Evolutionary conservation across 1,140 invertebrate species (phyloP).

Genomic region (Bombyx mandarina): DNA sequence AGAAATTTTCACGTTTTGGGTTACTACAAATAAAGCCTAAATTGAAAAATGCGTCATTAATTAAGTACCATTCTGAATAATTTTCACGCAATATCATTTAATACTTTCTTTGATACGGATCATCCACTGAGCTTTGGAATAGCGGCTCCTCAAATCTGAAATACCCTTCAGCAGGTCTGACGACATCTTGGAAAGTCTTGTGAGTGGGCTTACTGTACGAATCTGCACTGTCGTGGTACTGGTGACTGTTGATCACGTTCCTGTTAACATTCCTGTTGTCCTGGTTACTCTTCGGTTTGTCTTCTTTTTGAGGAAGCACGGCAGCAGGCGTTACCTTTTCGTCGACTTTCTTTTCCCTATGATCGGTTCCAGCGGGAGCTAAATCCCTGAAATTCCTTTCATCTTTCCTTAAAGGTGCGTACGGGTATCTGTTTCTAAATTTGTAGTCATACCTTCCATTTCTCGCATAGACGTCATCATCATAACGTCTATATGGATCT

Average conservation of each 20-base stretch:
- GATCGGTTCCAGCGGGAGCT: constrained; percentile 41
- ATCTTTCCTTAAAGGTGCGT: constrained; percentile 48
- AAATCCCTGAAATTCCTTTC: constrained; percentile 64
- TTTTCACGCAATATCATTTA: constrained; percentile 23
- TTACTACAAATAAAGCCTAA: constrained; percentile 19
- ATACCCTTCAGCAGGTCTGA: constrained; percentile 49
- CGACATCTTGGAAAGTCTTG: constrained; percentile 48
- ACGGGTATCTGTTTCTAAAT: constrained; percentile 55
- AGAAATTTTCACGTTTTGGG: constrained; percentile 13
- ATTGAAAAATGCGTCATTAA: constrained; percentile 6
- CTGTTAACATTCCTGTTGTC: constrained; percentile 35
- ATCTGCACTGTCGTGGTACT: constrained; percentile 53
- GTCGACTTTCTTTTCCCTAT: constrained; percentile 60
- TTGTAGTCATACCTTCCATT: constrained; percentile 55
- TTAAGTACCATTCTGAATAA: constrained; percentile 14
- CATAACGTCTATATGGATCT: constrained; percentile 55
- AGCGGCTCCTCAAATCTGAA: constrained; percentile 59
- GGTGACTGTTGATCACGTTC: constrained; percentile 62
- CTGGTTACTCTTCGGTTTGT: constrained; percentile 34
- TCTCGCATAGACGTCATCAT: constrained; percentile 54
- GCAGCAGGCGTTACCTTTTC: constrained; percentile 61
- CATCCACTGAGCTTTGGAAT: constrained; percentile 57
- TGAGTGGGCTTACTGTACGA: constrained; percentile 45
- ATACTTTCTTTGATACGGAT: constrained; percentile 61
- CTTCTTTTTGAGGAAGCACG: constrained; percentile 54